Conservation (phyloP, 2,797 vertebrate species). For the Myotis findleyi region DNA sequence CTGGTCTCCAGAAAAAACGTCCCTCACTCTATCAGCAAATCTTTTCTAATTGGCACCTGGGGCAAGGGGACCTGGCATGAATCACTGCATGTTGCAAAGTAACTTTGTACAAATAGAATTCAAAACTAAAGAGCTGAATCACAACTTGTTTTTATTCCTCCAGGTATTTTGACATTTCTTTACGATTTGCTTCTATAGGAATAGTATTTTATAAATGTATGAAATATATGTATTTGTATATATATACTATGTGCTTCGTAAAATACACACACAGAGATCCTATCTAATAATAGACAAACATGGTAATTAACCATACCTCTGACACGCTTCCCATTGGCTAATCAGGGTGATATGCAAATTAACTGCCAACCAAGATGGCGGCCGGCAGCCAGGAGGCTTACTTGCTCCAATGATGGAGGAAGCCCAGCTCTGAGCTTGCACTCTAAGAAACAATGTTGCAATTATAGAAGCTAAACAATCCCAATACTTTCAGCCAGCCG, state of each 20-base stretch:
- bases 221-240: neutral
- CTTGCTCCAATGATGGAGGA: too few relatives aligned
- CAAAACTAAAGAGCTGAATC: neutral
- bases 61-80: neutral
- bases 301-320: too few relatives aligned
- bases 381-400: too few relatives aligned
- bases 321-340: too few relatives aligned
- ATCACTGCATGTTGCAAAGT: neutral
- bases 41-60: neutral
- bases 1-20: neutral
- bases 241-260: neutral
- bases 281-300: too few relatives aligned
- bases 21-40: neutral
- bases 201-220: neutral
- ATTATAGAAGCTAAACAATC: too few relatives aligned
- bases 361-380: too few relatives aligned
- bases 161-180: constrained; percentile 13
- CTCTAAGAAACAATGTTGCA: too few relatives aligned
- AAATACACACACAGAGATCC: neutral
- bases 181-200: neutral
- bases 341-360: too few relatives aligned
- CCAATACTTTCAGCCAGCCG: too few relatives aligned
- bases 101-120: constrained; percentile 3
- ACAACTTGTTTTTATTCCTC: neutral
- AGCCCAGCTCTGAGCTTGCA: too few relatives aligned